Conservation (phyloP, 2,888 invertebrate genomes). For the Tetropium fuscum region DNA sequence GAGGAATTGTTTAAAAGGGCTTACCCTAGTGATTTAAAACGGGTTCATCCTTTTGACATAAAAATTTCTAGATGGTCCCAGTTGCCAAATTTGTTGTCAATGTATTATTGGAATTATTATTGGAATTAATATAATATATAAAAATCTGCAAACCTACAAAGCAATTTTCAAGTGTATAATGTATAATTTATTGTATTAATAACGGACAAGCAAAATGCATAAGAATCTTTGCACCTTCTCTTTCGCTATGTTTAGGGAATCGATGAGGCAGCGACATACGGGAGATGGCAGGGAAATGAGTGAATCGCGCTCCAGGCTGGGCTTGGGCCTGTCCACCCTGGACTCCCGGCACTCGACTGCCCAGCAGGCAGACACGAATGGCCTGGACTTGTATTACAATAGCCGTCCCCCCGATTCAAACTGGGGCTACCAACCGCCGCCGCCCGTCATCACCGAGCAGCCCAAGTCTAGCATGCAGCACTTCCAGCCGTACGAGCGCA, state of each 20-base stretch:
- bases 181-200: no score
- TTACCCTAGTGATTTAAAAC: no score
- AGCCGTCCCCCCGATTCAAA: slow-evolving; percentile 72
- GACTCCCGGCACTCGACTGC: slow-evolving; percentile 62
- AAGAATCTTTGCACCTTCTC: no score
- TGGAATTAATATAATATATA: no score
- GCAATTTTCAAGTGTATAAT: no score
- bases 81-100: no score
- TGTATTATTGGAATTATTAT: no score
- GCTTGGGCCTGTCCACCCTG: slow-evolving; percentile 75
- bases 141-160: no score
- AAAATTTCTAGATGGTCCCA: no score
- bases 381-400: slow-evolving; percentile 81
- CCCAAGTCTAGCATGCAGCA: slow-evolving; percentile 84
- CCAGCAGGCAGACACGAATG: slow-evolving; percentile 70
- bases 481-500: slow-evolving; percentile 89
- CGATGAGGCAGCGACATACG: slow-evolving; percentile 69
- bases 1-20: no score
- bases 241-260: slow-evolving; percentile 62
- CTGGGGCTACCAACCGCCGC: slow-evolving; percentile 84
- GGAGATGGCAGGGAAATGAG: slow-evolving; percentile 86
- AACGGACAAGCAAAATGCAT: no score
- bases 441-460: slow-evolving; percentile 91
- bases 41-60: no score
- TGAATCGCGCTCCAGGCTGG: slow-evolving; percentile 80